Conservation (phyloP, 1,140 invertebrate genomes). For the Ceratoteleas bidentatus region DNA sequence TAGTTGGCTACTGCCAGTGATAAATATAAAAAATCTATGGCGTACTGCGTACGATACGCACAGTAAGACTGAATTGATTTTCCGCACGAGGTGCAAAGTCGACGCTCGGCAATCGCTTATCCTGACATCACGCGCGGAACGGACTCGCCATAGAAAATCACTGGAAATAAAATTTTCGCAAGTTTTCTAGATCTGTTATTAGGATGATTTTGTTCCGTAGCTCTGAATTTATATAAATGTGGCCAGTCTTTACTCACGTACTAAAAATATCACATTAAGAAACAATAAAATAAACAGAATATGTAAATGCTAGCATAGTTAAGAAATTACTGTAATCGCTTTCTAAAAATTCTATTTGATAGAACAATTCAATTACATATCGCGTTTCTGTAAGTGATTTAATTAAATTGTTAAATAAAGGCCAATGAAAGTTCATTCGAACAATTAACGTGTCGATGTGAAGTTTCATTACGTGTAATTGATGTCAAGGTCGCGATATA, state of each 20-base stretch:
- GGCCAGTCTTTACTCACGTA: too few relatives aligned
- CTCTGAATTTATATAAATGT: too few relatives aligned
- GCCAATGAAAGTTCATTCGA: slow-evolving; percentile 15
- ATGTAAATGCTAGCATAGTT: too few relatives aligned
- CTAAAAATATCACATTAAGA: slow-evolving; percentile 1
- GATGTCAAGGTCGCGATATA: slow-evolving; percentile 45
- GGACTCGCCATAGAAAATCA: slow-evolving; percentile 41
- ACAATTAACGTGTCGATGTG: neutral
- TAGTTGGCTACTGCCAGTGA: slow-evolving; percentile 43
- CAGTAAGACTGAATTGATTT: slow-evolving; percentile 56
- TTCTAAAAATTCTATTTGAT: too few relatives aligned
- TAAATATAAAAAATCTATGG: slow-evolving; percentile 37
- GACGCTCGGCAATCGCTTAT: slow-evolving; percentile 49
- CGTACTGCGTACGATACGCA: slow-evolving; percentile 33
- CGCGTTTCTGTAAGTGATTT: too few relatives aligned
- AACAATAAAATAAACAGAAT: too few relatives aligned
- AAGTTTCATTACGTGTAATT: slow-evolving; percentile 19
- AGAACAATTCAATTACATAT: too few relatives aligned
- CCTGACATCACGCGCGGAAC: slow-evolving; percentile 45
- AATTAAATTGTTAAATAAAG: too few relatives aligned
- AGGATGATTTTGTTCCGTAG: slow-evolving; percentile 50
- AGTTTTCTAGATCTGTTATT: slow-evolving; percentile 41
- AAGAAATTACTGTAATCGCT: too few relatives aligned
- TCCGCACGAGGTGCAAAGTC: slow-evolving; percentile 58
- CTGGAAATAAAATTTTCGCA: slow-evolving; percentile 57